Evolutionary conservation across 2,797 vertebrate species (phyloP).

Genomic region (Astyanax mexicanus): DNA sequence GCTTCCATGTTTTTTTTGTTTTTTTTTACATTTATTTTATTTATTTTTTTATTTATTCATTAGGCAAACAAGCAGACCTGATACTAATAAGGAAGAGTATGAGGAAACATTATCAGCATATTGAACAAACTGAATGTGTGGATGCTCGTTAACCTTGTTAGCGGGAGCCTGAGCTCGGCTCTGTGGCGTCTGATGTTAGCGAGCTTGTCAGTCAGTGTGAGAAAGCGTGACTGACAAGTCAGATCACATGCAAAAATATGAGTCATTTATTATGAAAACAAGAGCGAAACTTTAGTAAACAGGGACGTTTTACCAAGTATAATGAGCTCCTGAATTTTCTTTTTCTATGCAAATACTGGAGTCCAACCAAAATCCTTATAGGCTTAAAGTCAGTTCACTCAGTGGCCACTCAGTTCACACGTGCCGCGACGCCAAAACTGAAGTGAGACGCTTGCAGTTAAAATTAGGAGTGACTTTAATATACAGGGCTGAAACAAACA

Average conservation of each 20-base stretch:
- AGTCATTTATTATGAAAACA: conserved; percentile 5
- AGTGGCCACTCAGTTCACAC: too few relatives aligned
- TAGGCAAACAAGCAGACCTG: conserved; percentile 1
- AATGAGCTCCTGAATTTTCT: conserved; percentile 7
- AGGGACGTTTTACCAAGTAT: conserved; percentile 7
- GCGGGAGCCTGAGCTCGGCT: background rate
- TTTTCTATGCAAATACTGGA: too few relatives aligned
- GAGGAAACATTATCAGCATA: background rate
- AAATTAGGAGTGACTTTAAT: too few relatives aligned
- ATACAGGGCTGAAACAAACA: too few relatives aligned
- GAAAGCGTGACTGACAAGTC: conserved; percentile 1
- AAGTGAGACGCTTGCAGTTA: too few relatives aligned
- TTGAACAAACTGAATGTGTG: background rate
- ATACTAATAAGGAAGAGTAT: background rate
- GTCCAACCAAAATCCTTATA: background rate
- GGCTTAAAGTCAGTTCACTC: too few relatives aligned
- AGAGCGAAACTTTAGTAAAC: background rate
- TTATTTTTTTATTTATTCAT: background rate
- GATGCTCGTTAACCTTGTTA: conserved; percentile 21
- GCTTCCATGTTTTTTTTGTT: background rate
- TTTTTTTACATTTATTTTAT: background rate
- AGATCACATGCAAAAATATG: conserved; percentile 15
- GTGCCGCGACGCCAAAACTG: too few relatives aligned
- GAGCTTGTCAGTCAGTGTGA: background rate
- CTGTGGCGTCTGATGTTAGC: conserved; percentile 5